Percentiles rank a stretch among this genome's conserved stretches.
Evolutionary conservation across 1,140 invertebrate genomes (phyloP).

Genomic region (Conus ventricosus): DNA sequence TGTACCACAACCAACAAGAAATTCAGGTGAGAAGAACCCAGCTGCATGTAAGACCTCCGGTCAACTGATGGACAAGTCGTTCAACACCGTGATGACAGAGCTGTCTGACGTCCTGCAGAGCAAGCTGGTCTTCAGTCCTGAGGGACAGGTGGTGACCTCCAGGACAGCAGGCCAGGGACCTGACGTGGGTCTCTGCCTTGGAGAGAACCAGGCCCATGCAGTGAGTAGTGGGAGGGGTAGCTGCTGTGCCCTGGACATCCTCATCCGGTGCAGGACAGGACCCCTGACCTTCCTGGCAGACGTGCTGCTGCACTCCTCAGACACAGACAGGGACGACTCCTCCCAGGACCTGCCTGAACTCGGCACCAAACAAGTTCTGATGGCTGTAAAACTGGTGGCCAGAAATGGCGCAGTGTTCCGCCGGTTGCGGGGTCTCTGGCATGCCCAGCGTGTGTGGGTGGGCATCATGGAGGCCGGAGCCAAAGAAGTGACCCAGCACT

Average conservation of each 20-base stretch:
- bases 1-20: neutral
- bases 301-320: neutral
- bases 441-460: neutral
- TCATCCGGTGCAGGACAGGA: neutral
- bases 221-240: neutral
- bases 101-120: constrained; percentile 32
- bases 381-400: constrained; percentile 3
- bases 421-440: neutral
- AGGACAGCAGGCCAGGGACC: neutral
- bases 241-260: neutral
- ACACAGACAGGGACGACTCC: neutral
- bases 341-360: neutral
- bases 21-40: no score
- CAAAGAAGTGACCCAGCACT: neutral
- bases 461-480: neutral
- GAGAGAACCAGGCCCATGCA: neutral
- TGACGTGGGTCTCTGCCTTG: constrained; percentile 11
- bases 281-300: constrained; percentile 10
- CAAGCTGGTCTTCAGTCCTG: constrained; percentile 40
- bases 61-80: constrained; percentile 25
- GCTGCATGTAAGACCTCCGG: neutral
- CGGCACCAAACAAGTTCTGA: neutral
- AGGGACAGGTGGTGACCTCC: constrained; percentile 2
- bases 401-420: constrained; percentile 1
- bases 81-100: constrained; percentile 37